Conservation (phyloP, 2,113 vertebrate species). For the Dipodomys stephensi region DNA sequence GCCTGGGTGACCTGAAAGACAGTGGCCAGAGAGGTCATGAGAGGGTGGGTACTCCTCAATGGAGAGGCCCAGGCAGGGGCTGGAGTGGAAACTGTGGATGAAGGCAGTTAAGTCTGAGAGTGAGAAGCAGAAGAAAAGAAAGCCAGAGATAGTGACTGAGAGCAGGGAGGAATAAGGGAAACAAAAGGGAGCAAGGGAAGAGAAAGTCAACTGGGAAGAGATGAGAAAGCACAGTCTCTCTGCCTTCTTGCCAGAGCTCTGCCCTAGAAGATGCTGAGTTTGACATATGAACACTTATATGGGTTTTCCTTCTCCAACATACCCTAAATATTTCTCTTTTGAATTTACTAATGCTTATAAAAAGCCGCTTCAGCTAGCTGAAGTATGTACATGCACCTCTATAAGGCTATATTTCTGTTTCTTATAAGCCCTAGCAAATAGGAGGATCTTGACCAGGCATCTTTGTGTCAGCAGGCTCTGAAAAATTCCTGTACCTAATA, state of each 20-base stretch:
- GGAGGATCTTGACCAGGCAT: neutral
- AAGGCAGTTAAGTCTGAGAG: neutral
- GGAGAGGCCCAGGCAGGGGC: neutral
- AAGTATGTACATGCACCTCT: neutral
- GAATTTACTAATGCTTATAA: neutral
- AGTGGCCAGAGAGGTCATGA: slow-evolving; percentile 75
- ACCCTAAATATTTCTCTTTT: neutral
- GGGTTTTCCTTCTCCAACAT: neutral
- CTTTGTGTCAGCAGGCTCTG: slow-evolving; percentile 87
- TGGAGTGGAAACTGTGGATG: neutral
- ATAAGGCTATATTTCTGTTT: neutral
- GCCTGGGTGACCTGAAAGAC: slow-evolving; percentile 88
- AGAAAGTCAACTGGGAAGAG: neutral
- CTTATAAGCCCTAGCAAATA: neutral
- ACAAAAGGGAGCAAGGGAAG: neutral
- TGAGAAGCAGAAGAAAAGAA: neutral
- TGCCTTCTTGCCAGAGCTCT: neutral
- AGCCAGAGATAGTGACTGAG: too few species aligned
- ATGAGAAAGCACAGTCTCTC: neutral
- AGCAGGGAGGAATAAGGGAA: neutral
- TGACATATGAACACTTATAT: neutral
- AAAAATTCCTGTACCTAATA: slow-evolving; percentile 92
- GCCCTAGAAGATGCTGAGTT: fast-evolving
- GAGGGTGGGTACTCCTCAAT: slow-evolving; percentile 51
- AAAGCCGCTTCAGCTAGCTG: neutral